These are phyloP conservation scores for Bambusicola thoracicus DNA, from an alignment of 2,113 vertebrate species.

Conservation along the genomic window DNA sequence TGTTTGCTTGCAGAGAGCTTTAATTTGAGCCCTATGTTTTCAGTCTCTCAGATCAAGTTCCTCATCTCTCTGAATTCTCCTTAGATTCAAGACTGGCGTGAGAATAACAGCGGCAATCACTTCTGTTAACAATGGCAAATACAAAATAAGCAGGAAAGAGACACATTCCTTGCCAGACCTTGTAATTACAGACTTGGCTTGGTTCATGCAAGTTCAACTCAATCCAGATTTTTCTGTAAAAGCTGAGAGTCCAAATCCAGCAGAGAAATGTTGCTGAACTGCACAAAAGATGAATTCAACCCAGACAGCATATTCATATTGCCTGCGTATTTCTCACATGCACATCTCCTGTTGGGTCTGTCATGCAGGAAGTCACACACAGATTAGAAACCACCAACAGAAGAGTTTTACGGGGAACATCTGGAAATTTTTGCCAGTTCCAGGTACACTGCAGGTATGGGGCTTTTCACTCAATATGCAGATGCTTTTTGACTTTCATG, in stretches of 20 bases:
- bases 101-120: slow-evolving; percentile 36
- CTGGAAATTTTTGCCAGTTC: neutral
- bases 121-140: slow-evolving; percentile 36
- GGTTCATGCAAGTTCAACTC: slow-evolving; percentile 31
- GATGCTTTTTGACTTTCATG: neutral
- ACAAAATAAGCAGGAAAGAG: slow-evolving; percentile 39
- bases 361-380: neutral
- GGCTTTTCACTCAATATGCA: neutral
- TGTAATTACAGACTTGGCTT: slow-evolving; percentile 50
- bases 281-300: slow-evolving; percentile 9
- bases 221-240: slow-evolving; percentile 41
- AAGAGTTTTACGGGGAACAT: slow-evolving; percentile 15
- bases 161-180: slow-evolving; percentile 6
- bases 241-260: neutral
- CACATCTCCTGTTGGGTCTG: neutral
- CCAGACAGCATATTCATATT: neutral
- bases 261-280: slow-evolving; percentile 15
- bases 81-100: slow-evolving; percentile 11
- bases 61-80: slow-evolving; percentile 43
- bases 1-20: slow-evolving; percentile 48
- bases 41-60: slow-evolving; percentile 42
- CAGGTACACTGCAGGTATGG: neutral
- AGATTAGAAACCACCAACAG: neutral
- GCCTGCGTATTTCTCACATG: neutral
- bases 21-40: slow-evolving; percentile 59